Base-by-base conservation (phyloP, 2,797 vertebrate genomes). In the Pyrrhura leucotis region DNA sequence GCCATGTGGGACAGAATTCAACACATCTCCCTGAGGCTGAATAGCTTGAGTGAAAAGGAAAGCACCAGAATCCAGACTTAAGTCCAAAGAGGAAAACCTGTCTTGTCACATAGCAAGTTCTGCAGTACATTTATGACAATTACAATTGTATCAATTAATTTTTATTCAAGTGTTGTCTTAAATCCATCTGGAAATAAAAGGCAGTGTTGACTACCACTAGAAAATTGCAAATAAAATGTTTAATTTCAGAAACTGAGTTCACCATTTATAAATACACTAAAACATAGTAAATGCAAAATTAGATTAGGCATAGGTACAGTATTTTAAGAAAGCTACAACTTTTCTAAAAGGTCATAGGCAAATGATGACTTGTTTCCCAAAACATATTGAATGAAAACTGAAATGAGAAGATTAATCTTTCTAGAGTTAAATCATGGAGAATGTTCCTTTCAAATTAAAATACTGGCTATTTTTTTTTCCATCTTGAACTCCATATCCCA, bases 181-280 rank as follows among this genome's bases (percentile, higher is more conserved):
- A 78, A 88, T 84, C 58, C 65, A 78, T 84, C 76, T 56, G 56
- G 97, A 91, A 82, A 96, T 75, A 97, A 97, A 93, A 94, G 63
- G 84, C 96, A 95, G 88, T 88, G 56, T 86, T 76, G 92, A 95
- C 94, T 96, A 96, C 96, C 94, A 90, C 96, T 97, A 97, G 95
- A 97, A 98, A 98, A 98, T 97, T 95, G 95, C 98, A 98, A 98
- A 98, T 98, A 98, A 98, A 97, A 98, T 98, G 97, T 98, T 98
- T 98, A 98, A 98, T 98, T 98, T 98, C 97, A 97, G 97, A 98
- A 98, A 98, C 95, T 88, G 96, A 97, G 95, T 97, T 97, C 97
- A 98, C 97, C 97, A 97, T 98, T 98, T 98, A 98, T 98, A 98
- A 98, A 98, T 98, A 98, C 97, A 98, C 98, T 97, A 98, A 98